These are phyloP conservation scores for Centroberyx gerrardi DNA, from an alignment of 2,797 vertebrate species.

Conservation along the genomic window DNA sequence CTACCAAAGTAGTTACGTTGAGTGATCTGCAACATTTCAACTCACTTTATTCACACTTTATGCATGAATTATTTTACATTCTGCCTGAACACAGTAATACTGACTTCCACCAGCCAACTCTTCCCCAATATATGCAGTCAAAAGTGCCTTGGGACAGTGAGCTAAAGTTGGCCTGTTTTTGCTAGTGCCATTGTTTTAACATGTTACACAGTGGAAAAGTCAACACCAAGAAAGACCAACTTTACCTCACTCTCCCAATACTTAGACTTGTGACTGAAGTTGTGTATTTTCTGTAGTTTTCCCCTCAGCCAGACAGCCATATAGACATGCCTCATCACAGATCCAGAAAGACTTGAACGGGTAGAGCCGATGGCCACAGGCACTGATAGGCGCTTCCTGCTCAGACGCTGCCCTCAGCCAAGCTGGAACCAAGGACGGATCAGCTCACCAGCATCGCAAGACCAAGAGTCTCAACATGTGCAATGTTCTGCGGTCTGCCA, in stretches of 20 bases:
- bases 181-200: background rate
- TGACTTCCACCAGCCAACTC: background rate
- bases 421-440: slow-evolving; percentile 3
- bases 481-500: slow-evolving; percentile 1
- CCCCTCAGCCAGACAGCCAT: slow-evolving; percentile 1
- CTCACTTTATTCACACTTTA: too few species aligned
- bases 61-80: too few species aligned
- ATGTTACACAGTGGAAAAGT: background rate
- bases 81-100: too few species aligned
- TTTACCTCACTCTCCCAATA: background rate
- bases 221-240: background rate
- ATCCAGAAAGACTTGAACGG: slow-evolving; percentile 8
- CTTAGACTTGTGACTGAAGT: background rate
- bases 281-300: background rate
- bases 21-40: too few species aligned
- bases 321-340: slow-evolving; percentile 30
- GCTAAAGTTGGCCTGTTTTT: background rate
- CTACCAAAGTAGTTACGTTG: too few species aligned
- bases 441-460: background rate
- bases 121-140: too few species aligned
- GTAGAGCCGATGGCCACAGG: background rate
- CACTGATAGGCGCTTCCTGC: slow-evolving; percentile 43
- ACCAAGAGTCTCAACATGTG: slow-evolving; percentile 18
- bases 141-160: background rate
- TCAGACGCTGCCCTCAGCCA: background rate